These are phyloP conservation scores for Clupea harengus DNA, from an alignment of 2,113 vertebrate species.

Conservation along the genomic window DNA sequence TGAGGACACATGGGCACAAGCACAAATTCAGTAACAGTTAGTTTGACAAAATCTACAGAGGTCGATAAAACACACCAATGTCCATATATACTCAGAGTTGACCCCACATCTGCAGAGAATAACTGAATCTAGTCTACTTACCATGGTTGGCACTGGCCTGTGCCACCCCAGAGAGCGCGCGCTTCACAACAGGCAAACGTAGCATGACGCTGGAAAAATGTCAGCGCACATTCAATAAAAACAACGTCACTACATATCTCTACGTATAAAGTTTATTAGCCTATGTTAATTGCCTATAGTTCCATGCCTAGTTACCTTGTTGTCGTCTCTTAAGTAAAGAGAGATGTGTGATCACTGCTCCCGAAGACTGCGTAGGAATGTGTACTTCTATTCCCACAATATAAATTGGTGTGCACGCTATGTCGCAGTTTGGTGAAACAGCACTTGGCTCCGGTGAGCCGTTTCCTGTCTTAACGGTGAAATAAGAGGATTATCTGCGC, in stretches of 20 bases:
- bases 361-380: background rate
- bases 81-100: background rate
- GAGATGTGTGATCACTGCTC: background rate
- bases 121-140: conserved; percentile 57
- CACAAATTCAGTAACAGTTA: background rate
- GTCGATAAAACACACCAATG: background rate
- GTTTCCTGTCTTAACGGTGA: background rate
- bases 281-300: background rate
- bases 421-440: conserved; percentile 15
- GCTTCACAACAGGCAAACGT: conserved; percentile 74
- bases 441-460: background rate
- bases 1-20: background rate
- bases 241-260: background rate
- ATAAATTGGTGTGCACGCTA: background rate
- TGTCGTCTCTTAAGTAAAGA: background rate
- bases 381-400: background rate
- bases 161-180: conserved; percentile 70
- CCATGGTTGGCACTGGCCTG: conserved; percentile 65
- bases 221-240: background rate
- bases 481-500: background rate
- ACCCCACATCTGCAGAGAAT: background rate
- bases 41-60: background rate
- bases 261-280: background rate
- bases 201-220: conserved; percentile 76
- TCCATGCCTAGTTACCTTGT: background rate